A percentile compares a stretch with the other conserved stretches of the same genome.
phyloP scores from a whole-genome alignment of 2,888 invertebrate species.

The Nemotelus pantherinus region DNA sequence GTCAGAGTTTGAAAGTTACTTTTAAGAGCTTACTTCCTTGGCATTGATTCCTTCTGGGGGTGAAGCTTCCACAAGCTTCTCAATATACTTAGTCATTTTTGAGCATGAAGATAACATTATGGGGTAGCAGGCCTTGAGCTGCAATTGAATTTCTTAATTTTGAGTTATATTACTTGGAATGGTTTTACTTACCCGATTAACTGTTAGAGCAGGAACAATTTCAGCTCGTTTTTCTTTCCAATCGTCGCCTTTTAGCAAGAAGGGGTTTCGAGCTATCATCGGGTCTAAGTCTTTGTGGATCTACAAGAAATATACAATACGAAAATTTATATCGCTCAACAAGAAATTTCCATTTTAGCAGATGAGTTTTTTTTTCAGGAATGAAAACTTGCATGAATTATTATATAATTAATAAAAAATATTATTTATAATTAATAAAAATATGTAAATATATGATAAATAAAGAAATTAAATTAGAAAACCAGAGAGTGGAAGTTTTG shows the following conservation, averaged over 20 bases:
- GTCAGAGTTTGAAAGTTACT: background rate
- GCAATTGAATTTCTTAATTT: background rate
- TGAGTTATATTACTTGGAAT: background rate
- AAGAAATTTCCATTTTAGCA: no score
- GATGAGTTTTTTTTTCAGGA: no score
- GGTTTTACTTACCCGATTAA: constrained; percentile 62
- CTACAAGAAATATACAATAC: constrained; percentile 52
- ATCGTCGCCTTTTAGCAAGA: constrained; percentile 64
- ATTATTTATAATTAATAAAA: background rate
- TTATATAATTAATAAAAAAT: background rate
- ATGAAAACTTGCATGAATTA: background rate
- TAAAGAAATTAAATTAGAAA: no score
- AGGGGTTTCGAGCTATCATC: constrained; percentile 65
- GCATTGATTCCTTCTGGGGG: constrained; percentile 61
- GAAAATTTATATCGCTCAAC: no score
- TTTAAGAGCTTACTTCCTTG: constrained; percentile 58
- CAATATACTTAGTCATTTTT: constrained; percentile 63
- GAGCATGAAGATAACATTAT: constrained; percentile 64
- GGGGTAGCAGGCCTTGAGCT: constrained; percentile 66
- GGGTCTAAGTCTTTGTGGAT: constrained; percentile 64
- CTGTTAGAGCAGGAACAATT: constrained; percentile 67
- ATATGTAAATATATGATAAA: no score
- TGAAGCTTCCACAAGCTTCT: constrained; percentile 55
- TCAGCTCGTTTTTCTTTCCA: constrained; percentile 67
- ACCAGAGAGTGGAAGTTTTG: no score